Evolutionary conservation across 2,888 invertebrate genomes (phyloP).

Genomic region (Lasioglossum lativentre): DNA sequence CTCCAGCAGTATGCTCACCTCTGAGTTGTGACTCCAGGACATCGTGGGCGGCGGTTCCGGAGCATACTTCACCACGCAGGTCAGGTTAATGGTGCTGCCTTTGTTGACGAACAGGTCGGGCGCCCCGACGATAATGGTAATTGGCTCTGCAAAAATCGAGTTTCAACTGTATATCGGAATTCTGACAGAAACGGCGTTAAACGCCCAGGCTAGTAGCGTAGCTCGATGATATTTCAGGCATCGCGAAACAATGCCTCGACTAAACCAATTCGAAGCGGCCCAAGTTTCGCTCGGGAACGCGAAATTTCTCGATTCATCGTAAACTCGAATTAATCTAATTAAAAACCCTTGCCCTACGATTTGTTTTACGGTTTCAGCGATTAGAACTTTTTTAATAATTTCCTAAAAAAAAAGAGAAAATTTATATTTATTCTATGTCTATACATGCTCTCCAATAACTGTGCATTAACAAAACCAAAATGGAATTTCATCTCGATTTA

Average conservation of each 20-base stretch:
- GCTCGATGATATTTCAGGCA: background rate
- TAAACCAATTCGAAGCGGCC: background rate
- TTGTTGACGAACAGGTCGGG: constrained; percentile 94
- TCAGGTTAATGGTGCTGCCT: constrained; percentile 95
- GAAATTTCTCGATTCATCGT: background rate
- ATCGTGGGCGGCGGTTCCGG: constrained; percentile 94
- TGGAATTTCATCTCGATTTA: too few relatives aligned
- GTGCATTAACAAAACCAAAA: too few relatives aligned
- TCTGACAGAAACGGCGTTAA: background rate
- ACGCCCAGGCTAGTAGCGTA: background rate
- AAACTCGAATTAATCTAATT: background rate
- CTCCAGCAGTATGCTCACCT: constrained; percentile 82
- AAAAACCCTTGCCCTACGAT: too few relatives aligned
- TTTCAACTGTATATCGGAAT: background rate
- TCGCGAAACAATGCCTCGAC: background rate
- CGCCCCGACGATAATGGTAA: constrained; percentile 92
- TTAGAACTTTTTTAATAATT: too few relatives aligned
- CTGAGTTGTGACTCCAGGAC: constrained; percentile 92
- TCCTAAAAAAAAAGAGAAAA: too few relatives aligned
- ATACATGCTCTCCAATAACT: too few relatives aligned
- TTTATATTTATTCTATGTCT: too few relatives aligned
- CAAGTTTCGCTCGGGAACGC: background rate
- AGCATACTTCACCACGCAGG: constrained; percentile 93
- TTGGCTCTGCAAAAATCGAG: constrained; percentile 88
- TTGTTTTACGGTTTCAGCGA: too few relatives aligned